These are phyloP conservation scores for Apteryx mantelli DNA, from an alignment of 2,113 vertebrate genomes.

Conservation along the genomic window DNA sequence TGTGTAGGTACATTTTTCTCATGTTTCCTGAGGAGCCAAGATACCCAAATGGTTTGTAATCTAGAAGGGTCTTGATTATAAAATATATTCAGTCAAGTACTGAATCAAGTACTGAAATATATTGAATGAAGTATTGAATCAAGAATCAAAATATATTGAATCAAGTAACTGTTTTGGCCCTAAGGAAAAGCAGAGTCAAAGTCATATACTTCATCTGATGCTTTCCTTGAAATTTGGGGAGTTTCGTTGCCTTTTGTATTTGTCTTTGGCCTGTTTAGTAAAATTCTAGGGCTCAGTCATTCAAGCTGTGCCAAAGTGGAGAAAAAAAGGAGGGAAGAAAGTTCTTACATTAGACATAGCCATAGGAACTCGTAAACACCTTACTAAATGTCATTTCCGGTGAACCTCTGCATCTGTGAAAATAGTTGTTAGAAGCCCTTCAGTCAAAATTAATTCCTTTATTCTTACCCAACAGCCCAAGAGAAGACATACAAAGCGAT, in stretches of 20 bases:
- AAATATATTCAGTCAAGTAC: neutral
- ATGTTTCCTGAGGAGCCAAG: neutral
- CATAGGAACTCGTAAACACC: neutral
- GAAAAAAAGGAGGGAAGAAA: neutral
- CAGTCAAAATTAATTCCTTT: neutral
- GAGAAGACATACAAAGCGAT: neutral
- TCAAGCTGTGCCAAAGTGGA: neutral
- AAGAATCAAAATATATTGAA: too few species aligned
- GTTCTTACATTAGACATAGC: neutral
- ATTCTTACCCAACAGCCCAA: neutral
- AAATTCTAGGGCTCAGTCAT: neutral
- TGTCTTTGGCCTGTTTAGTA: neutral
- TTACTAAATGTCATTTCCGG: neutral
- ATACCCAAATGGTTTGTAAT: neutral
- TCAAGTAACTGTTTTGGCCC: neutral
- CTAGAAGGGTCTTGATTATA: neutral
- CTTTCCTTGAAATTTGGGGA: neutral
- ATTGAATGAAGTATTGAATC: too few species aligned
- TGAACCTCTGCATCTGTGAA: neutral
- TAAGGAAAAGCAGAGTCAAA: neutral
- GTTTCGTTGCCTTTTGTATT: neutral
- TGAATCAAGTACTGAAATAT: neutral
- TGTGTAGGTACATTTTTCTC: neutral
- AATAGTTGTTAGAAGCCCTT: neutral
- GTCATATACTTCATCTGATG: neutral